phyloP scores from a whole-genome alignment of 2,888 invertebrate species.

The Stictocephala bisonia region DNA sequence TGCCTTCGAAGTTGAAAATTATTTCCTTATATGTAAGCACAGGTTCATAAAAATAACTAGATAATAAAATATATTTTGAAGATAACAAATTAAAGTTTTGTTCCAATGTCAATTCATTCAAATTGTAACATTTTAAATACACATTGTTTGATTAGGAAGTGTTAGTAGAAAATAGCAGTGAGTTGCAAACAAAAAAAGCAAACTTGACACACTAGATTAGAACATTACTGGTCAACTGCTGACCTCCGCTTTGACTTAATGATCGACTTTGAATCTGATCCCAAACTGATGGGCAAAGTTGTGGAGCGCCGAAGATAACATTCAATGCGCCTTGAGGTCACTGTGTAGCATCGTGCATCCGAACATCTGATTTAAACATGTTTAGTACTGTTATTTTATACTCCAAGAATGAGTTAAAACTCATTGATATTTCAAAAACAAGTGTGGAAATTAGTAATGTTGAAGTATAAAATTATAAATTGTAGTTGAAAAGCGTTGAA shows the following conservation, averaged over 20 bases:
- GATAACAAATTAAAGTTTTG: too few relatives aligned
- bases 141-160: neutral
- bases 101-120: too few relatives aligned
- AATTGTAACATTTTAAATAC: too few relatives aligned
- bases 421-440: too few relatives aligned
- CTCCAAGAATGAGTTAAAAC: constrained; percentile 2
- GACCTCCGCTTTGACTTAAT: constrained; percentile 43
- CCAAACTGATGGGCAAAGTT: constrained; percentile 39
- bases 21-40: too few relatives aligned
- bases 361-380: constrained; percentile 22
- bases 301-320: constrained; percentile 31
- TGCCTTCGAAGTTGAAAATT: too few relatives aligned
- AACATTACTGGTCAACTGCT: constrained; percentile 23
- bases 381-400: neutral
- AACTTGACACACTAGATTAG: constrained; percentile 16
- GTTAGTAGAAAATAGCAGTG: constrained; percentile 13
- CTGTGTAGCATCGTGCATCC: neutral
- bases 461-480: too few relatives aligned
- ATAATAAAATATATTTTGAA: too few relatives aligned
- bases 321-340: neutral
- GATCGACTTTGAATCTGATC: constrained; percentile 28
- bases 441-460: too few relatives aligned
- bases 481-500: constrained; percentile 4
- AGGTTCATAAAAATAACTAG: too few relatives aligned
- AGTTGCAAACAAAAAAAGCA: constrained; percentile 35